Percentiles rank a stretch among this genome's conserved stretches.
These are phyloP conservation scores for Phrynocephalus versicolor DNA, from an alignment of 2,113 vertebrate genomes.

Conservation along the genomic window DNA sequence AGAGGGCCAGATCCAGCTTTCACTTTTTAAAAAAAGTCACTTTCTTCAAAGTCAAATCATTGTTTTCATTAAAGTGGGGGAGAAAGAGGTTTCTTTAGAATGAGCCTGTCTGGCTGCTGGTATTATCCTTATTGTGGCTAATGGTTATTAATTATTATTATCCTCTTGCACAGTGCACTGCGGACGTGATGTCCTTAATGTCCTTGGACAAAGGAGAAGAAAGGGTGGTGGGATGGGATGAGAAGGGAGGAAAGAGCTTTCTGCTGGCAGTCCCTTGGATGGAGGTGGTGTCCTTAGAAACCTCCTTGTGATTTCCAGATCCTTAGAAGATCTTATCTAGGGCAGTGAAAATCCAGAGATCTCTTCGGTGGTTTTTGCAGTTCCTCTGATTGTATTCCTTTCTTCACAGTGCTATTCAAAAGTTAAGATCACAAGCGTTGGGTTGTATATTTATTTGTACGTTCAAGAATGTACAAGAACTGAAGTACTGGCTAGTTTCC, in stretches of 20 bases:
- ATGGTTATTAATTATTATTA: conserved; percentile 88
- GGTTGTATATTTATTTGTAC: background rate
- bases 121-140: conserved; percentile 83
- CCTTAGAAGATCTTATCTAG: background rate
- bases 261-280: conserved; percentile 14
- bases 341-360: background rate
- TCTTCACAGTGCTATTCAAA: background rate
- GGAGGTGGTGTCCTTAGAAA: conserved; percentile 2
- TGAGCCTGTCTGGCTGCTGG: conserved; percentile 73
- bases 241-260: conserved; percentile 30
- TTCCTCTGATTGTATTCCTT: background rate
- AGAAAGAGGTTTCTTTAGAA: conserved; percentile 72
- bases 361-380: background rate
- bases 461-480: background rate
- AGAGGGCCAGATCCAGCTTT: conserved; percentile 81
- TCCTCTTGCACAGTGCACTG: conserved; percentile 73
- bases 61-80: conserved; percentile 81
- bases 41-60: conserved; percentile 99
- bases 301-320: background rate
- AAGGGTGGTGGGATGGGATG: conserved; percentile 53
- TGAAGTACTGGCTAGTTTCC: rapidly evolving
- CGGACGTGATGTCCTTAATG: conserved; percentile 81
- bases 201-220: conserved; percentile 75
- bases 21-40: conserved; percentile 99
- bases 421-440: background rate